Evolutionary conservation across 1,140 invertebrate genomes (phyloP), one percentile per base, ranked within the genome.

Genomic region (Campoletis sonorensis): DNA sequence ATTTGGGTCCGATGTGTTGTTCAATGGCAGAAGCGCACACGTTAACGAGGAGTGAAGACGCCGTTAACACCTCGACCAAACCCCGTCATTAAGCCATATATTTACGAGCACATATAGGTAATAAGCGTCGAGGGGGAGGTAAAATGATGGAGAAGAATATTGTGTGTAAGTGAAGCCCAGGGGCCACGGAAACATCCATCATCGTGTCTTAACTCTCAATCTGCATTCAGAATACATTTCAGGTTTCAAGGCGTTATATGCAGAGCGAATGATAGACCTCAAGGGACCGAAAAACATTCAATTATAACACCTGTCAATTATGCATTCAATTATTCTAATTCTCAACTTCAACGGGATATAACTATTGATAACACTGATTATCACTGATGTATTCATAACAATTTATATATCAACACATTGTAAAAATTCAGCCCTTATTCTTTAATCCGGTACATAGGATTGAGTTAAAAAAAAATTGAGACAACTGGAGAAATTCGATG

Each of bases 61-160:
- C 84, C 84, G 81, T 86, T 85, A 83, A 82, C 83, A 86, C 85
- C 80, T 85, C 78, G 45, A 71, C 51, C 76, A 16, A 61, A 75
- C 80, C 79, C 77, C 49, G 77, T 87, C 83, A 83, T 87, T 87
- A 85, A 85, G 81, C 81, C 83, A 84, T 85, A 75, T 75, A 86
- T 85, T 87, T 85, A 86, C 85, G 72, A 81, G 45, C 51, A 33
- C 18, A 75, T 18, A 58, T 30, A 37, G 54, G 37, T 81, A 85
- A 84, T 81, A 82, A 82, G 79, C 79, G 81, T 78, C 79, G 73
- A 75, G 72, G 51, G 67, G 78, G 79, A 82, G 68, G 45, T 33
- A 45, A 75, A 75, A 18, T 5, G 16, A 54, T 15, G 61, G 61
- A 8, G 72, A 75, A 23, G 49, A 58, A 75, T 49, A 45, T 30